A percentile compares a stretch with the other conserved stretches of the same genome.
phyloP scores from a whole-genome alignment of 30 jellyfish, hydroid and myxozoan species.

The Hydractinia symbiolongicarpus region DNA sequence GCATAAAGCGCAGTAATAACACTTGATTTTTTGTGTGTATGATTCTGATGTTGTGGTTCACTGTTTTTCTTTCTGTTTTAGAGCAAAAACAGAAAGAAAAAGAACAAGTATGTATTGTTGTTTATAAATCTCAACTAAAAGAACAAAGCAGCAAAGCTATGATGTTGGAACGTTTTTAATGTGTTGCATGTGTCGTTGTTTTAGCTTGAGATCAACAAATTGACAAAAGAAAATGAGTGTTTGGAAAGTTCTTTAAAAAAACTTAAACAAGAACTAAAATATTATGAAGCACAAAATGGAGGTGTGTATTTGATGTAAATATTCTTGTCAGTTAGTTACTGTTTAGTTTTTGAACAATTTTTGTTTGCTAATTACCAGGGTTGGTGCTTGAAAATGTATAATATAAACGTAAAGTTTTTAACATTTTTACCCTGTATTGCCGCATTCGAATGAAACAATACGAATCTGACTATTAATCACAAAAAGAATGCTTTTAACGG shows the following conservation, averaged over 20 bases:
- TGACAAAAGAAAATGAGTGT: slow-evolving; percentile 27
- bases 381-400: too few species aligned
- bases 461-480: too few species aligned
- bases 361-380: too few species aligned
- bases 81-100: slow-evolving; percentile 10
- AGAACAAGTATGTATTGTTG: neutral
- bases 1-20: neutral
- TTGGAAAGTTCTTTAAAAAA: slow-evolving; percentile 17
- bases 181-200: neutral
- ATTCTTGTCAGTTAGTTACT: neutral
- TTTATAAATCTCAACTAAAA: too few species aligned
- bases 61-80: neutral
- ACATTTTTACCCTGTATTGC: too few species aligned
- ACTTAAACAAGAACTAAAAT: slow-evolving; percentile 32
- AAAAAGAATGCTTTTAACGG: too few species aligned
- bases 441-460: too few species aligned
- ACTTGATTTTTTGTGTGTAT: neutral
- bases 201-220: slow-evolving; percentile 6
- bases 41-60: neutral
- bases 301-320: slow-evolving; percentile 21
- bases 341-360: too few species aligned
- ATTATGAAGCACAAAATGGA: slow-evolving; percentile 56
- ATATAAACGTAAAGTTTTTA: too few species aligned
- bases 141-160: too few species aligned
- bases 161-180: neutral